These are phyloP conservation scores for Oplegnathus fasciatus DNA, from an alignment of 2,113 vertebrate species.

Conservation along the genomic window DNA sequence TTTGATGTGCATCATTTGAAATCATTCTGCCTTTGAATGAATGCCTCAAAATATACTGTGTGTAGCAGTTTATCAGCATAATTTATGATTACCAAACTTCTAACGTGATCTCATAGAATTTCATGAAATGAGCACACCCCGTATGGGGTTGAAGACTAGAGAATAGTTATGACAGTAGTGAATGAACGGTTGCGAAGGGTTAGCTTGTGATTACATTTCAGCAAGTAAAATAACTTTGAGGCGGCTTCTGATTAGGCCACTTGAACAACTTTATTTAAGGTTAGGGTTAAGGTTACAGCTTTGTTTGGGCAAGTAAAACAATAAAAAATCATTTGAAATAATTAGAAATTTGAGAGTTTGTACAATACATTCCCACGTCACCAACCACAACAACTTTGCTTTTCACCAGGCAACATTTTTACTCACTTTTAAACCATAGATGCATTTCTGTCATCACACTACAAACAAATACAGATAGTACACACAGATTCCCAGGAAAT, in stretches of 20 bases:
- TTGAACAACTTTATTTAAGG: slow-evolving; percentile 39
- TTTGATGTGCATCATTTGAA: not conserved
- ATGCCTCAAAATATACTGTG: not conserved
- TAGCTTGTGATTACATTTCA: slow-evolving; percentile 33
- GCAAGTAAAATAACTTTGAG: slow-evolving; percentile 55
- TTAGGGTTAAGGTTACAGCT: slow-evolving; percentile 24
- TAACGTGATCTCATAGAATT: not conserved
- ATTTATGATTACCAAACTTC: not conserved
- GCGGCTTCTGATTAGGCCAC: slow-evolving; percentile 28
- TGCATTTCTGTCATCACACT: not conserved
- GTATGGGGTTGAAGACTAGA: not conserved
- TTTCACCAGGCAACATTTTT: not conserved
- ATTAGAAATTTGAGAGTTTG: slow-evolving; percentile 41
- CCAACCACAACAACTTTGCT: not conserved
- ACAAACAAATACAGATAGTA: slow-evolving; percentile 10
- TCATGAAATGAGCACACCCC: not conserved
- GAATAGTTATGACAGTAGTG: not conserved
- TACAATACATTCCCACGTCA: not conserved
- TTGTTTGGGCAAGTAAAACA: slow-evolving; percentile 41
- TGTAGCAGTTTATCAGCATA: not conserved
- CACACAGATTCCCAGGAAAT: not conserved
- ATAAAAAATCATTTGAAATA: slow-evolving; percentile 31
- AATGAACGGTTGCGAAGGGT: not conserved
- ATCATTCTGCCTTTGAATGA: not conserved
- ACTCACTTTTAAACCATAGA: not conserved